phyloP scores from a whole-genome alignment of 2,888 invertebrate genomes.

The Dynastes maya region DNA sequence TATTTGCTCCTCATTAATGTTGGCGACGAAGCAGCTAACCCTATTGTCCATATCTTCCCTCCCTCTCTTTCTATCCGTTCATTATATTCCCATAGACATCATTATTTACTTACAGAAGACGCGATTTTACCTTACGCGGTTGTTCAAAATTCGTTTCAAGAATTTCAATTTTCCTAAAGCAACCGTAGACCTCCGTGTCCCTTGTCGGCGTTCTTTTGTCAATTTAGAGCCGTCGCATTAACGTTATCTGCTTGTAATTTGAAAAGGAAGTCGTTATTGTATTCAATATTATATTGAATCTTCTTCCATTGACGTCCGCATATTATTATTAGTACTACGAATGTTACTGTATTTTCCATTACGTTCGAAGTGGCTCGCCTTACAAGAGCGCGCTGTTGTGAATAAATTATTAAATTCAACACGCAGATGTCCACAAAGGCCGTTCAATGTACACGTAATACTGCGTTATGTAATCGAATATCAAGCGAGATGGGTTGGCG shows the following conservation, averaged over 20 bases:
- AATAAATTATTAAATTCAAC: conserved; percentile 41
- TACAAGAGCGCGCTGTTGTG: conserved; percentile 18
- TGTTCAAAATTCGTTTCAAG: conserved; percentile 4
- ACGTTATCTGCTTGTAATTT: conserved; percentile 43
- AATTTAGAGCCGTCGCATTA: conserved; percentile 24
- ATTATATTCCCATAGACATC: not conserved
- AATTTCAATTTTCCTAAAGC: conserved; percentile 33
- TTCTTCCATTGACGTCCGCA: conserved; percentile 26
- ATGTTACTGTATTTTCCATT: not conserved
- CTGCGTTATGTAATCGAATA: conserved; percentile 14
- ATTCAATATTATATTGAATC: conserved; percentile 47
- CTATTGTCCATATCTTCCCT: not conserved
- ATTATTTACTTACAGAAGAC: conserved; percentile 20
- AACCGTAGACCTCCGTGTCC: not conserved
- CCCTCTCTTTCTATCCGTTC: not conserved
- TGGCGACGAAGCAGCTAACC: no score
- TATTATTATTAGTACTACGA: not conserved
- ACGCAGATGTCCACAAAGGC: conserved; percentile 30
- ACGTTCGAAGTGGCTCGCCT: conserved; percentile 13
- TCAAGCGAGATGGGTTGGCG: not conserved
- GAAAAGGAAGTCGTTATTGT: conserved; percentile 49
- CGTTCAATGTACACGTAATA: not conserved
- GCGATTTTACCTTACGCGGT: conserved; percentile 25
- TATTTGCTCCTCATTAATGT: no score
- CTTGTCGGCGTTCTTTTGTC: conserved; percentile 12